These are phyloP conservation scores for Albula goreensis DNA, from an alignment of 2,113 vertebrate genomes.

Conservation along the genomic window DNA sequence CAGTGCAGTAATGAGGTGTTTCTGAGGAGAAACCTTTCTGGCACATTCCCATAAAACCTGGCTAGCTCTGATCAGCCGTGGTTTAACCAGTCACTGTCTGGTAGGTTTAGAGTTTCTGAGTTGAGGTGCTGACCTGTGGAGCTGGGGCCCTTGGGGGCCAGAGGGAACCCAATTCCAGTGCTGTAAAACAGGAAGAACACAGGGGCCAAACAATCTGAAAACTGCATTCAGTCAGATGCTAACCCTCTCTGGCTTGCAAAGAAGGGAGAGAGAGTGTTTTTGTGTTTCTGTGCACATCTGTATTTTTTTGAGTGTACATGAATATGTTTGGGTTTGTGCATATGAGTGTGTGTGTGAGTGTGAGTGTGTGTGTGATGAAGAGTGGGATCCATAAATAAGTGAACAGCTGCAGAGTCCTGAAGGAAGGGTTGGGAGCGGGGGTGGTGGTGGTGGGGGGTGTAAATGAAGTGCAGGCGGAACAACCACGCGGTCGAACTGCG, in stretches of 20 bases:
- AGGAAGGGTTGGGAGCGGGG: background rate
- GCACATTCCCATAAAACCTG: background rate
- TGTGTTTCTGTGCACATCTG: conserved; percentile 14
- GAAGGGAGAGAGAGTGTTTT: background rate
- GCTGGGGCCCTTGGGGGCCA: no score
- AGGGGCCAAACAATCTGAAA: background rate
- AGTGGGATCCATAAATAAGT: conserved; percentile 16
- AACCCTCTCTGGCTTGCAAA: background rate
- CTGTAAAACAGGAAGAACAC: background rate
- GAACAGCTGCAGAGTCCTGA: conserved; percentile 21
- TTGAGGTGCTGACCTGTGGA: background rate
- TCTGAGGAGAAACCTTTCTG: background rate
- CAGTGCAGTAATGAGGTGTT: conserved; percentile 29
- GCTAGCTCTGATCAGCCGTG: no score
- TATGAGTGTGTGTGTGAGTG: background rate
- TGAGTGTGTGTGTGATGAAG: background rate
- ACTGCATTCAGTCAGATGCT: background rate
- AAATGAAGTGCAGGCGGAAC: background rate
- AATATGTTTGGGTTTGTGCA: background rate
- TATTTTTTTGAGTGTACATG: conserved; percentile 19
- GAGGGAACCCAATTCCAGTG: background rate
- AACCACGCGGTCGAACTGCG: background rate
- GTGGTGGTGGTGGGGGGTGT: no score
- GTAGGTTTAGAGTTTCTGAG: no score
- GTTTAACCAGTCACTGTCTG: no score